Conservation (phyloP, 2,888 invertebrate species). For the Synergus umbraculus region DNA sequence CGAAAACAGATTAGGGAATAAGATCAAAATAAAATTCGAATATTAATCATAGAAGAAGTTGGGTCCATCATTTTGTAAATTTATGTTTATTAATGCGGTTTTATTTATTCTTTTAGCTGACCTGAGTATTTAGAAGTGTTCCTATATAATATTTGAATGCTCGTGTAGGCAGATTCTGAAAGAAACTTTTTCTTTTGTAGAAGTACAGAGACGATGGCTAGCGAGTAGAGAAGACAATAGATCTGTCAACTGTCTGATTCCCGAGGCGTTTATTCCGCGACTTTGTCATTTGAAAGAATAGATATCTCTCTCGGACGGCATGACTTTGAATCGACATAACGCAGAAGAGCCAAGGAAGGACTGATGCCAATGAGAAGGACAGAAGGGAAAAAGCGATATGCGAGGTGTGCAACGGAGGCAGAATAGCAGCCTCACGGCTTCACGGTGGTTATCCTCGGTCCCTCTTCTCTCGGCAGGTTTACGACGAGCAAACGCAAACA, state of each 20-base stretch:
- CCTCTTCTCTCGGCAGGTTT: slow-evolving; percentile 67
- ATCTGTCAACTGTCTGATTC: slow-evolving; percentile 28
- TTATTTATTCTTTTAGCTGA: neutral
- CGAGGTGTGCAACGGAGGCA: slow-evolving; percentile 50
- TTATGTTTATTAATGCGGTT: neutral
- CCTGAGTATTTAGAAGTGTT: neutral
- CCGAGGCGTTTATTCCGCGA: slow-evolving; percentile 18
- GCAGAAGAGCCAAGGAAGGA: slow-evolving; percentile 35
- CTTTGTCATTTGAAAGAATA: slow-evolving; percentile 33
- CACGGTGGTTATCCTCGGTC: slow-evolving; percentile 61
- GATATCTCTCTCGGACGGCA: slow-evolving; percentile 19
- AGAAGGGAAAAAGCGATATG: slow-evolving; percentile 35
- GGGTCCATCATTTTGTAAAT: neutral
- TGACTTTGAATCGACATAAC: slow-evolving; percentile 48
- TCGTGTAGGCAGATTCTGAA: neutral
- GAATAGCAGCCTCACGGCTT: slow-evolving; percentile 40
- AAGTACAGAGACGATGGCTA: slow-evolving; percentile 28
- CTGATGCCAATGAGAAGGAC: slow-evolving; percentile 40
- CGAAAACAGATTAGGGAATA: neutral
- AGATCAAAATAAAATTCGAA: slow-evolving; percentile 7
- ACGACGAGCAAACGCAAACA: slow-evolving; percentile 73
- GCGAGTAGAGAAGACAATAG: slow-evolving; percentile 24
- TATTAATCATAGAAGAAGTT: neutral
- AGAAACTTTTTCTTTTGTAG: neutral
- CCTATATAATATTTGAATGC: too few relatives aligned